phyloP scores from a whole-genome alignment of 2,113 vertebrate species.

The Poicephalus gulielmi region DNA sequence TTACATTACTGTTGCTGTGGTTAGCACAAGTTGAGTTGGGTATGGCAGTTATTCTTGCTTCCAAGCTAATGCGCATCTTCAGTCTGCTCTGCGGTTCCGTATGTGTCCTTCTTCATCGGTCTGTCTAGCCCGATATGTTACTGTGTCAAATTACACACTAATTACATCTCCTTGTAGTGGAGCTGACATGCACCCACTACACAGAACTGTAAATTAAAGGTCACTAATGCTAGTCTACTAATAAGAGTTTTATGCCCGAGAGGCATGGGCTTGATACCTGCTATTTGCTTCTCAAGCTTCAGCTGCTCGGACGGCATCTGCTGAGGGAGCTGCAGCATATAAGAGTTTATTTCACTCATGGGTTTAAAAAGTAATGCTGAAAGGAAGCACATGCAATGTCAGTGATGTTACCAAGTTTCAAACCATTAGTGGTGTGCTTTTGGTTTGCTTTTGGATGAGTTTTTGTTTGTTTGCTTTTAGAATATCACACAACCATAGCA shows the following conservation, averaged over 20 bases:
- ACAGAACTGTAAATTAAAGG: background rate
- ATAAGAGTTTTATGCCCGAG: background rate
- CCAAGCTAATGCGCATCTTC: background rate
- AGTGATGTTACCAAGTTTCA: background rate
- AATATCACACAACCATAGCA: background rate
- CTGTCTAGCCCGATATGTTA: background rate
- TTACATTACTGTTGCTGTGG: background rate
- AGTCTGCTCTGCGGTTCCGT: background rate
- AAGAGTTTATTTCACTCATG: background rate
- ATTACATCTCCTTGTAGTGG: background rate
- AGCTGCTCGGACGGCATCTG: background rate
- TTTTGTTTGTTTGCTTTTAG: background rate
- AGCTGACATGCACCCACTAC: background rate
- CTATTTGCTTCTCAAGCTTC: background rate
- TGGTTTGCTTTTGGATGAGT: background rate
- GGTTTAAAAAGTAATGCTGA: background rate
- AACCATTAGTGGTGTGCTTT: background rate
- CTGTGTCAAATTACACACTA: background rate
- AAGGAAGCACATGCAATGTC: rapidly evolving
- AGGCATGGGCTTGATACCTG: background rate
- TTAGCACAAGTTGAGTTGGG: background rate
- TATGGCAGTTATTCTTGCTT: background rate
- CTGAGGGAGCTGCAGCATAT: background rate
- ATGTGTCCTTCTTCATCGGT: background rate
- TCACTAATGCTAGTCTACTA: background rate